Evolutionary conservation across 2,888 invertebrate species (phyloP), one percentile per base, ranked within the genome.

Genomic region (Horisme vitalbata): DNA sequence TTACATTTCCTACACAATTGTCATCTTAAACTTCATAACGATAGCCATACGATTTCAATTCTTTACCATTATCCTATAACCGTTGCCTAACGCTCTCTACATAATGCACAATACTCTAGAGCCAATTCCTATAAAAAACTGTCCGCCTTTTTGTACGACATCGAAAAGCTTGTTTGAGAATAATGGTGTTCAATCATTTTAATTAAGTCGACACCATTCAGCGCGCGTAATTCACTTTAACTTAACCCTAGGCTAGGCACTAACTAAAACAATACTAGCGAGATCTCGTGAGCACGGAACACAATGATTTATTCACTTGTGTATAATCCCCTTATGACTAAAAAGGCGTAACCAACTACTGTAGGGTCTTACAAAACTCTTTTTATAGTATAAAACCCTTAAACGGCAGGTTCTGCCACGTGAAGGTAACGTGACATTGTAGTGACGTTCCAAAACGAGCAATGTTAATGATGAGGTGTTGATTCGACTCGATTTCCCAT

Each of bases 201-300:
- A 45, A 43, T 61, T 63, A 67, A 68, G 65, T 56, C 50, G 59
- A 69, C 70, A 68, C 68, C 75, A 66, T 57, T 64, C 57, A 64
- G 70, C 72, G 75, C 75, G 65, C 68, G 50, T 43, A 82, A 75
- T 83, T 83, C 79, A 58, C 68, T 61, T 84, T 84, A 85, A 83
- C 86, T 86, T 88, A 87, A 78, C 67, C 57, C 80, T 85, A 85
- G 21, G 33, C 43, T 59, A 84, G 80, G 79, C 84, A 80, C 83
- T 87, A 85, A 88, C 86, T 87, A 86, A 86, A 82, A 62, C 47
- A 79, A 79, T 79, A 84, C 87, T 88, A 89, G 81, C 85, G 89
- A 89, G 89, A 89, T 89, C 89, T 79, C 77, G 75, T 87, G 87
- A 86, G 86, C 84, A 86, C 81, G 81, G 86, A 86, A 89, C 88